Conservation (phyloP, 1,140 invertebrate species). For the Liolophura sinensis region DNA sequence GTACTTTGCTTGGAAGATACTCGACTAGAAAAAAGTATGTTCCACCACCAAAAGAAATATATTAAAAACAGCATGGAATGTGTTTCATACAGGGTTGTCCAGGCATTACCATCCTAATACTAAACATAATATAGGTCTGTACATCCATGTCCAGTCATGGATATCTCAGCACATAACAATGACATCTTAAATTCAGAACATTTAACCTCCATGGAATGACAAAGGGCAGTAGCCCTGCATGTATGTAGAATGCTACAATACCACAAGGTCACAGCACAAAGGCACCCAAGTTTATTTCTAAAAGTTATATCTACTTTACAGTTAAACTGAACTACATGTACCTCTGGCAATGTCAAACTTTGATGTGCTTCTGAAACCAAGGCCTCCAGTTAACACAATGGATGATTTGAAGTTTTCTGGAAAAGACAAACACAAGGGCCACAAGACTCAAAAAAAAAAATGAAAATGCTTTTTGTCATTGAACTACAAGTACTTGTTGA, state of each 20-base stretch:
- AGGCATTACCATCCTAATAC: no score
- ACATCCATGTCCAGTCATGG: no score
- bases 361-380: constrained; percentile 28
- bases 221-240: no score
- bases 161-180: no score
- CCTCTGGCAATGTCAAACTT: constrained; percentile 26
- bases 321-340: constrained; percentile 4
- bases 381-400: constrained; percentile 34
- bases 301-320: neutral
- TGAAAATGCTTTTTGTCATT: neutral
- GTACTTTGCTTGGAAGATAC: no score
- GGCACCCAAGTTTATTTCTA: no score
- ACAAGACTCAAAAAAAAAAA: neutral
- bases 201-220: no score
- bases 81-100: neutral
- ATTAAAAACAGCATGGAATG: neutral
- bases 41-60: neutral
- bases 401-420: constrained; percentile 4
- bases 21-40: no score
- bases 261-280: no score
- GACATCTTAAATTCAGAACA: no score
- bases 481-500: neutral
- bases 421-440: neutral
- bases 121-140: no score
- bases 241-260: no score